Base-by-base conservation (phyloP, 2,113 vertebrate species). In the Elephantulus edwardii region DNA sequence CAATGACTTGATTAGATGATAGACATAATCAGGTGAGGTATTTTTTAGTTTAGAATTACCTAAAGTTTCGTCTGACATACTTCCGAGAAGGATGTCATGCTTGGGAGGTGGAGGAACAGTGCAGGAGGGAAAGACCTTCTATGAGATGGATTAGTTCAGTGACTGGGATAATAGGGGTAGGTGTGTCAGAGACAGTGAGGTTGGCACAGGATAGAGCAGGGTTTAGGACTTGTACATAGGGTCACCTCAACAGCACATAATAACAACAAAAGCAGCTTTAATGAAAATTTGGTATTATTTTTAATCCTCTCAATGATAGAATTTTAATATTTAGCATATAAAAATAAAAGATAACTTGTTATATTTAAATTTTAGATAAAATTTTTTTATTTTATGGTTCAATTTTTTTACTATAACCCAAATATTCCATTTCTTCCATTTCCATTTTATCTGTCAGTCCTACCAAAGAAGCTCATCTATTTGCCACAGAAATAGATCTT, bases 211-310 rank as follows among this genome's bases (percentile, higher is more conserved):
- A n/a, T n/a, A n/a, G n/a, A n/a, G n/a, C n/a, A n/a, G n/a, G n/a
- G n/a, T n/a, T n/a, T n/a, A n/a, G n/a, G n/a, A n/a, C n/a, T n/a
- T n/a, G n/a, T n/a, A n/a, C n/a, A n/a, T n/a, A n/a, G n/a, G n/a
- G n/a, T n/a, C n/a, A n/a, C n/a, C n/a, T n/a, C n/a, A n/a, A n/a
- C n/a, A n/a, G n/a, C n/a, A n/a, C n/a, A n/a, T n/a, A n/a, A n/a
- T n/a, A n/a, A n/a, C n/a, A n/a, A n/a, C n/a, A n/a, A 5, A 62
- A 5, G 75, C 6, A 24, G 20, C 1, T 54, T 90, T 88, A 86
- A 28, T 87, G 74, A 81, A 91, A 85, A 78, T 4, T 76, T 66
- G 3, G 38, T 52, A 77, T 83, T 80, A 26, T 50, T 75, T 92
- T 72, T 83, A 86, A 48, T 68, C 7, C n/a, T 64, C 17, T 6